Percentiles rank a stretch among this genome's conserved stretches.
Conservation (phyloP, 2,888 invertebrate species). For the Idaea aversata region DNA sequence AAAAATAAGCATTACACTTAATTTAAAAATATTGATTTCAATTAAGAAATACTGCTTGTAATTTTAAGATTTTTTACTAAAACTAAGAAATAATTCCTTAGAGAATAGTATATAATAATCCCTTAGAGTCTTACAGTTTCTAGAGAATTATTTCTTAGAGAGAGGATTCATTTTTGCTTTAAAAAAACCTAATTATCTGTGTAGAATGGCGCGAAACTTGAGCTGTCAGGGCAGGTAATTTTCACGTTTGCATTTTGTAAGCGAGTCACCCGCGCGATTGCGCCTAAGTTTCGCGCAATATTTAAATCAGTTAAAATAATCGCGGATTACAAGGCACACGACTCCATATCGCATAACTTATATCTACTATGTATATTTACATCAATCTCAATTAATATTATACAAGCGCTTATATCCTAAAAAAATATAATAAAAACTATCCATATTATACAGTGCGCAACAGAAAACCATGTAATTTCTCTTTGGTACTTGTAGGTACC, state of each 20-base stretch:
- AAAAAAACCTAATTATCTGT: too few species aligned
- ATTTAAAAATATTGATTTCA: too few species aligned
- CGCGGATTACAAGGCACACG: slow-evolving; percentile 45
- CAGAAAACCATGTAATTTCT: too few species aligned
- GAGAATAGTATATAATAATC: too few species aligned
- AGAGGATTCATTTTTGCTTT: too few species aligned
- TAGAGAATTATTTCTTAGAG: too few species aligned
- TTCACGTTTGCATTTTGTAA: not conserved
- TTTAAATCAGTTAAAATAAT: slow-evolving; percentile 20
- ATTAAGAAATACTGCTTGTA: too few species aligned
- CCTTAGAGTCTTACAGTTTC: too few species aligned
- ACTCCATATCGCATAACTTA: slow-evolving; percentile 20
- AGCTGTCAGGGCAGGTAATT: not conserved
- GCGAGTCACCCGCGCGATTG: not conserved
- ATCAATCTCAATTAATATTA: slow-evolving; percentile 13
- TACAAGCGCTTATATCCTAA: slow-evolving; percentile 14
- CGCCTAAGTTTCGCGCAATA: slow-evolving; percentile 7
- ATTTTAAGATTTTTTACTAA: too few species aligned
- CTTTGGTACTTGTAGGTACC: too few species aligned
- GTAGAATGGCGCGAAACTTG: not conserved
- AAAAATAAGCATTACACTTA: too few species aligned
- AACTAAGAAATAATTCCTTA: too few species aligned
- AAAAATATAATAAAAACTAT: slow-evolving; percentile 11
- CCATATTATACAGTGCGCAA: not conserved
- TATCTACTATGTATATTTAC: slow-evolving; percentile 12